A percentile compares a stretch with the other conserved stretches of the same genome.
These are phyloP conservation scores for Felis chaus DNA, from an alignment of 2,113 vertebrate species.

Conservation along the genomic window DNA sequence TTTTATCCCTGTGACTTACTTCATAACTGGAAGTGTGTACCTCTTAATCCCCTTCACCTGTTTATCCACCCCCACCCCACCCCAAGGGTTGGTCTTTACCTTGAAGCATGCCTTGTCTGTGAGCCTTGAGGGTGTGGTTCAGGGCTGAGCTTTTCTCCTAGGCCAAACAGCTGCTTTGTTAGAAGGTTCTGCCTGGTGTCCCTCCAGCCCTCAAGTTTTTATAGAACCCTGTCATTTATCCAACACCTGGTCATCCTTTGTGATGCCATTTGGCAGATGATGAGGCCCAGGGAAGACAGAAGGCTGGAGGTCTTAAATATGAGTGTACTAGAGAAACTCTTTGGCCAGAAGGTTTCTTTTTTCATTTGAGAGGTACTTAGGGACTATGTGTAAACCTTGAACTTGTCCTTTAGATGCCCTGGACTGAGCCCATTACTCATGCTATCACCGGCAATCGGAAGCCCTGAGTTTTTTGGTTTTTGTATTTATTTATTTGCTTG, in stretches of 20 bases:
- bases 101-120: neutral
- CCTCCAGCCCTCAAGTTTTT: neutral
- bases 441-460: neutral
- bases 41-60: neutral
- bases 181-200: neutral
- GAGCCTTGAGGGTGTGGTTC: neutral
- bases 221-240: neutral
- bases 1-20: neutral
- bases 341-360: neutral
- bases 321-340: neutral
- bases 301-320: neutral
- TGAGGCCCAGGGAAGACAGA: neutral
- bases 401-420: neutral
- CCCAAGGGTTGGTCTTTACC: neutral
- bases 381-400: neutral
- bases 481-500: too few species aligned
- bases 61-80: neutral
- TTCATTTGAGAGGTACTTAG: neutral
- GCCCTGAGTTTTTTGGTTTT: neutral
- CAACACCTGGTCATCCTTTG: neutral
- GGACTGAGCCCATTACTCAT: neutral
- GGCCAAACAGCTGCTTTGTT: neutral
- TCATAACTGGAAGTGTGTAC: neutral
- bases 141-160: neutral
- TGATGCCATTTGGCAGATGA: neutral